A percentile compares a stretch with the other conserved stretches of the same genome.
These are phyloP conservation scores for Monopis laevigella DNA, from an alignment of 2,888 invertebrate species.

Conservation along the genomic window DNA sequence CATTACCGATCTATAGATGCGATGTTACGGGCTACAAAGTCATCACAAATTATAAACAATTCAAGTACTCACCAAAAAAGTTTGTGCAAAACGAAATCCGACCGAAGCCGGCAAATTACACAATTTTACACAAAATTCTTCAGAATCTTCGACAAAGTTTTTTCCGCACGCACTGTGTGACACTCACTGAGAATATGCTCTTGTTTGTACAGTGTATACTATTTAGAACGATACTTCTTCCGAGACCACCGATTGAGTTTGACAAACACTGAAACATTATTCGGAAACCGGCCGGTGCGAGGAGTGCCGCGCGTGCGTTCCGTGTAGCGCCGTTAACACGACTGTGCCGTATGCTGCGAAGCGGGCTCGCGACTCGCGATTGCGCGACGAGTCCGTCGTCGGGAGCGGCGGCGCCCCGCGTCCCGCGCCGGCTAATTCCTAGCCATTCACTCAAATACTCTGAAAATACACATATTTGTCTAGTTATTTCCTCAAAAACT, in stretches of 20 bases:
- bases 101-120: slow-evolving; percentile 59
- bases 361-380: slow-evolving; percentile 22
- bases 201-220: slow-evolving; percentile 63
- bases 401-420: slow-evolving; percentile 25
- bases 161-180: slow-evolving; percentile 67
- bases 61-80: slow-evolving; percentile 51
- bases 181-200: slow-evolving; percentile 67
- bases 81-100: slow-evolving; percentile 62
- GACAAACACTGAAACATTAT: slow-evolving; percentile 68
- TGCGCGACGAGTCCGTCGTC: slow-evolving; percentile 21
- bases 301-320: slow-evolving; percentile 60
- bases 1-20: too few species aligned
- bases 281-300: slow-evolving; percentile 63
- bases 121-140: slow-evolving; percentile 66
- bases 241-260: slow-evolving; percentile 65
- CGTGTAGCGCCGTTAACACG: slow-evolving; percentile 58
- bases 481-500: background rate
- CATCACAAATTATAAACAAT: slow-evolving; percentile 1
- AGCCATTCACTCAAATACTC: slow-evolving; percentile 53
- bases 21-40: background rate
- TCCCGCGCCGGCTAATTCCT: slow-evolving; percentile 34
- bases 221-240: slow-evolving; percentile 62
- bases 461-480: slow-evolving; percentile 41
- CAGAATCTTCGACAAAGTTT: slow-evolving; percentile 68
- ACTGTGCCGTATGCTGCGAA: slow-evolving; percentile 36